Evolutionary conservation across 2,888 invertebrate genomes (phyloP).

Genomic region (Crematogaster levior): DNA sequence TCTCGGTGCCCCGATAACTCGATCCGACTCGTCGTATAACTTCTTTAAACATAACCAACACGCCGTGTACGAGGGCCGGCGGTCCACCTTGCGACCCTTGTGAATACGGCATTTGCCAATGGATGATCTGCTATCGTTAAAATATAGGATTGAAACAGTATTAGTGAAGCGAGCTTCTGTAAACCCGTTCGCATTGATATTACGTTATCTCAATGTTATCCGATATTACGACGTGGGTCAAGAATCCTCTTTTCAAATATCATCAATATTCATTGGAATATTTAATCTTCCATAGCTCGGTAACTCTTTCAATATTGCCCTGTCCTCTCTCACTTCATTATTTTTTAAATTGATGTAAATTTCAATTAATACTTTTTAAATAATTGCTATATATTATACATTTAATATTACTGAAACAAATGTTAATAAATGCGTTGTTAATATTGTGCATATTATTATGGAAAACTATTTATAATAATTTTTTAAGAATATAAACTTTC

Average conservation of each 20-base stretch:
- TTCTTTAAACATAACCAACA: constrained; percentile 61
- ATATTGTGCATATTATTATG: background rate
- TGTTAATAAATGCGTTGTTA: background rate
- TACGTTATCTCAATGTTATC: constrained; percentile 9
- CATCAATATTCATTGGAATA: constrained; percentile 18
- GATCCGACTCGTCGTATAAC: constrained; percentile 44
- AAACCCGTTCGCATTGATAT: constrained; percentile 9
- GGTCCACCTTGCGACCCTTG: constrained; percentile 40
- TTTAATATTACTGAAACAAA: background rate
- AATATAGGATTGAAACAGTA: constrained; percentile 2
- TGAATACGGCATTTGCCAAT: background rate
- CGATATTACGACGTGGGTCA: background rate
- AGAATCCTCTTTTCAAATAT: constrained; percentile 8
- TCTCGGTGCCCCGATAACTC: constrained; percentile 49
- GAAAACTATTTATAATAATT: background rate
- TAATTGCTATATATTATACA: background rate
- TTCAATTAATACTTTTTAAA: background rate
- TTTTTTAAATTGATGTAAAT: background rate
- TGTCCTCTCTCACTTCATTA: background rate
- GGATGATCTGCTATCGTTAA: constrained; percentile 4
- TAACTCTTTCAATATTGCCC: constrained; percentile 2
- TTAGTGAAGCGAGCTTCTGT: background rate
- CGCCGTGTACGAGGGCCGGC: constrained; percentile 1
- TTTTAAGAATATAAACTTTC: background rate
- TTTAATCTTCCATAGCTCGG: constrained; percentile 3